Percentiles rank a stretch among this genome's conserved stretches.
phyloP scores from a whole-genome alignment of 2,113 vertebrate genomes.

The Lophotis ruficrista region DNA sequence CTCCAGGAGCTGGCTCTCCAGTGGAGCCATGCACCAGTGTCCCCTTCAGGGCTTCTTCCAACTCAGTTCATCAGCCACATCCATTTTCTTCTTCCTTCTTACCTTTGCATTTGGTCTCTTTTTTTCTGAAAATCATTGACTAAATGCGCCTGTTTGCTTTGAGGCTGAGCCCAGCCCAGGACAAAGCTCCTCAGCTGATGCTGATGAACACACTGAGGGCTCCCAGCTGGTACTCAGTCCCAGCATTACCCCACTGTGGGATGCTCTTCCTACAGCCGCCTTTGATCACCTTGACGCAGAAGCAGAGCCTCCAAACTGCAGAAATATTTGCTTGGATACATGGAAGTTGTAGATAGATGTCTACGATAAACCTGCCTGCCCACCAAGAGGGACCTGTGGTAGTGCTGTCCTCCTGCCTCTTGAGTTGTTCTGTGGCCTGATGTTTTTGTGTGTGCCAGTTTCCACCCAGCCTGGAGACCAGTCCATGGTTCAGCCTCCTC shows the following conservation, averaged over 20 bases:
- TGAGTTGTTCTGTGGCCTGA: background rate
- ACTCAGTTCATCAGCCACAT: fast-evolving
- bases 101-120: background rate
- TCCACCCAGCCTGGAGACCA: background rate
- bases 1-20: background rate
- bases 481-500: background rate
- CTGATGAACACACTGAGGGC: background rate
- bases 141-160: background rate
- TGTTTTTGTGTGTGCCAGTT: background rate
- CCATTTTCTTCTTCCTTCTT: background rate
- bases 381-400: background rate
- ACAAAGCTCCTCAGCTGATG: background rate
- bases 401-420: background rate
- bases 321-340: background rate
- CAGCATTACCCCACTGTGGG: background rate
- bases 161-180: background rate
- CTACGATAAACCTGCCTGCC: background rate
- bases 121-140: background rate
- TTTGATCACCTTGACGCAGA: background rate
- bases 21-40: fast-evolving
- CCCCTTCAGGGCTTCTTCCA: background rate
- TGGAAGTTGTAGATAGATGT: background rate
- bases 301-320: background rate
- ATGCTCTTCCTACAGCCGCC: background rate
- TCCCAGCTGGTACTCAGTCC: background rate